These are phyloP conservation scores for Cariama cristata DNA, from an alignment of 2,113 vertebrate genomes.

Conservation along the genomic window DNA sequence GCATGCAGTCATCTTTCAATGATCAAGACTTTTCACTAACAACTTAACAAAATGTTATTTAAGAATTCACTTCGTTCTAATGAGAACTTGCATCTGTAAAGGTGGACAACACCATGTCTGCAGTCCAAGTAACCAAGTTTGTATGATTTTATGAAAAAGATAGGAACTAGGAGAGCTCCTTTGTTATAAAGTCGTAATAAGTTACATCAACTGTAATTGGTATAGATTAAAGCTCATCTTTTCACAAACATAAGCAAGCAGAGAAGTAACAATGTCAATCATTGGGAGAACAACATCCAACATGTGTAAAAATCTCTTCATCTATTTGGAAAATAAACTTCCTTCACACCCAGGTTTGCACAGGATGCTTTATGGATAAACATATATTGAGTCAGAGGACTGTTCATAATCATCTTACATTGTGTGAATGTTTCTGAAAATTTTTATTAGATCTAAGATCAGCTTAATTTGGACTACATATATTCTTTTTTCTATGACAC, in stretches of 20 bases:
- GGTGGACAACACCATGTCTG: neutral
- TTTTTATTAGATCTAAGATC: neutral
- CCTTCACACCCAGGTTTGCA: neutral
- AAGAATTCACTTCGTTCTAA: neutral
- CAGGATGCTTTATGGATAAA: neutral
- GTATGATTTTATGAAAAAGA: neutral
- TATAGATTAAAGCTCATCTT: neutral
- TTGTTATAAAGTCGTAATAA: neutral
- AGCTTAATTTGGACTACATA: neutral
- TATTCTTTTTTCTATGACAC: neutral
- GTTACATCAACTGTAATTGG: neutral
- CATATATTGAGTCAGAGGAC: neutral
- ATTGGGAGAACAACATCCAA: neutral
- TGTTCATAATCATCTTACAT: fast-evolving
- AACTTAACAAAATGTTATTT: neutral
- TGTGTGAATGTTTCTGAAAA: neutral
- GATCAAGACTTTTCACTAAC: neutral
- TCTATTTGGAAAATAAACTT: neutral
- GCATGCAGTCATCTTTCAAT: neutral
- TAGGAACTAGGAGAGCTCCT: neutral
- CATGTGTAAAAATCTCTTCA: neutral
- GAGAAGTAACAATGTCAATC: neutral
- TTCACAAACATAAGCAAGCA: neutral
- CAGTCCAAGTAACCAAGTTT: neutral
- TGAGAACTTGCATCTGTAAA: neutral